Evolutionary conservation across 2,797 vertebrate species (phyloP).

Genomic region (Enteromius fasciolatus): DNA sequence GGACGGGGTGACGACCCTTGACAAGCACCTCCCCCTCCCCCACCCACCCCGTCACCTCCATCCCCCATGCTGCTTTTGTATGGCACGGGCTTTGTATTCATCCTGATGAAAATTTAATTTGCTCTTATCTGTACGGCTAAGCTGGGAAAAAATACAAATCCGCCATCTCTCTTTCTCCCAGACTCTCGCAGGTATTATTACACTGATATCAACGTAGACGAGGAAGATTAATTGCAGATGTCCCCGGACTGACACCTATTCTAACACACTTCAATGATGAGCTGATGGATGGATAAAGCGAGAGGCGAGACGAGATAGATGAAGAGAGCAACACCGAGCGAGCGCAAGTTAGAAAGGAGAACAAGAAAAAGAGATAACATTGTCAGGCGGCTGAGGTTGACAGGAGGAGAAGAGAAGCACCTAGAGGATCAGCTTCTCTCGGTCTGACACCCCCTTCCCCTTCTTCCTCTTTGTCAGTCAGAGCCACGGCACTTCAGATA

Average conservation of each 20-base stretch:
- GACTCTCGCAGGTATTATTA: slow-evolving; percentile 97
- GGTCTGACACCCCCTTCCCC: slow-evolving; percentile 73
- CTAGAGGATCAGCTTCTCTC: slow-evolving; percentile 77
- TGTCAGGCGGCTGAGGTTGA: slow-evolving; percentile 89
- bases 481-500: slow-evolving; percentile 77
- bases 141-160: slow-evolving; percentile 94
- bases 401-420: slow-evolving; percentile 86
- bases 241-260: slow-evolving; percentile 94
- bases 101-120: slow-evolving; percentile 99
- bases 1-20: slow-evolving; percentile 69
- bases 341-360: slow-evolving; percentile 70
- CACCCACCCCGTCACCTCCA: slow-evolving; percentile 77
- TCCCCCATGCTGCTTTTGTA: slow-evolving; percentile 85
- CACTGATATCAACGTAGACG: slow-evolving; percentile 71
- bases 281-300: slow-evolving; percentile 80
- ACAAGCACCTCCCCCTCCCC: slow-evolving; percentile 74
- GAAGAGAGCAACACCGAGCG: slow-evolving; percentile 57
- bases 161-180: slow-evolving; percentile 94
- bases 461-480: slow-evolving; percentile 75
- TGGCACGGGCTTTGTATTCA: slow-evolving; percentile 89
- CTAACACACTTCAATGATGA: slow-evolving; percentile 89
- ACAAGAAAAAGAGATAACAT: slow-evolving; percentile 88
- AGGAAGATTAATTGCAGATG: slow-evolving; percentile 97
- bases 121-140: slow-evolving; percentile 96
- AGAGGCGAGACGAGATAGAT: slow-evolving; percentile 62